Conservation (phyloP, 2,797 vertebrate species). For the Aphelocoma californica region DNA sequence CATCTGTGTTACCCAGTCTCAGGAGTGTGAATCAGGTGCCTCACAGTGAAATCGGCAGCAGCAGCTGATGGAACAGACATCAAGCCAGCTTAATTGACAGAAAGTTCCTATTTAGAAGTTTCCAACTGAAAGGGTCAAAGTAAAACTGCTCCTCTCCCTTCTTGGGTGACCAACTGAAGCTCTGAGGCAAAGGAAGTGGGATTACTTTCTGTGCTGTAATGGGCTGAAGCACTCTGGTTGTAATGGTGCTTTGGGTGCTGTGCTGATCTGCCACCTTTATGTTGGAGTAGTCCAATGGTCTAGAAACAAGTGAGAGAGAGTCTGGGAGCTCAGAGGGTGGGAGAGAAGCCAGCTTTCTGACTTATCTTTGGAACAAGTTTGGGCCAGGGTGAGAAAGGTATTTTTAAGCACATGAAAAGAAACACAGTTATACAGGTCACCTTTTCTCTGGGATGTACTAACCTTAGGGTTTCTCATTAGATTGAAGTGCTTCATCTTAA, state of each 20-base stretch:
- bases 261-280: background rate
- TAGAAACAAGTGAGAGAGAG: background rate
- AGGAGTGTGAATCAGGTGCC: background rate
- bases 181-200: background rate
- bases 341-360: background rate
- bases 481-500: background rate
- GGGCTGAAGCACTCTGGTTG: background rate
- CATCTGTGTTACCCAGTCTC: background rate
- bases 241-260: background rate
- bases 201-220: background rate
- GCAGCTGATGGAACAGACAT: background rate
- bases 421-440: background rate
- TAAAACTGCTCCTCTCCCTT: background rate
- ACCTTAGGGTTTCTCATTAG: background rate
- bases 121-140: background rate
- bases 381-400: background rate
- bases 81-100: background rate
- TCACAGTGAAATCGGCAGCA: background rate
- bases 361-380: background rate
- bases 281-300: fast-evolving
- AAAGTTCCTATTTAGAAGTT: background rate
- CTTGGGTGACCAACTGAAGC: fast-evolving
- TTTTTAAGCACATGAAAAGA: background rate
- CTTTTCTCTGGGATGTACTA: background rate
- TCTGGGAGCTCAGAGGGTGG: background rate